Percentiles rank a stretch among this genome's conserved stretches.
phyloP scores from a whole-genome alignment of 2,797 vertebrate genomes.

The Miichthys miiuy region DNA sequence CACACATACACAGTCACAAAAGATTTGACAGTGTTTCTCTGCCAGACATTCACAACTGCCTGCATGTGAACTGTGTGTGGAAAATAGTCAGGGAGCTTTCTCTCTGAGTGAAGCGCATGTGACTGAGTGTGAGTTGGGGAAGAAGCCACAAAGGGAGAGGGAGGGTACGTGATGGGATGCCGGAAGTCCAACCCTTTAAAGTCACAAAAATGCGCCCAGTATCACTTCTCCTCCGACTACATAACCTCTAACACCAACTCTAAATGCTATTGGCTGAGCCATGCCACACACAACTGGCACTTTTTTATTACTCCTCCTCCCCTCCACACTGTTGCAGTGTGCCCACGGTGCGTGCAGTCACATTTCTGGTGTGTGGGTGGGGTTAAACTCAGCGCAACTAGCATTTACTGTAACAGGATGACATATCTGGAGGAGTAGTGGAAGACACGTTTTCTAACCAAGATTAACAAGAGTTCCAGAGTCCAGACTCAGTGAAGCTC shows the following conservation, averaged over 20 bases:
- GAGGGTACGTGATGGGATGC: conserved; percentile 52
- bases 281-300: conserved; percentile 55
- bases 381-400: conserved; percentile 70
- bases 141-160: conserved; percentile 65
- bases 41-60: conserved; percentile 78
- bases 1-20: conserved; percentile 51
- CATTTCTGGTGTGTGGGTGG: conserved; percentile 77
- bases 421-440: conserved; percentile 69
- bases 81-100: conserved; percentile 75
- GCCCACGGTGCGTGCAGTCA: conserved; percentile 70
- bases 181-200: conserved; percentile 81
- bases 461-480: conserved; percentile 38
- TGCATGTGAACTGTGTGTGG: conserved; percentile 81
- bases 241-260: conserved; percentile 69
- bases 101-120: conserved; percentile 78
- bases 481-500: conserved; percentile 22
- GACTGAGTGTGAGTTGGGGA: conserved; percentile 75
- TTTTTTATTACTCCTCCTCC: background rate
- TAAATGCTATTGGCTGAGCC: conserved; percentile 69
- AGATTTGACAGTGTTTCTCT: conserved; percentile 78
- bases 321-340: conserved; percentile 41
- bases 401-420: conserved; percentile 77
- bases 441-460: conserved; percentile 54
- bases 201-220: conserved; percentile 68
- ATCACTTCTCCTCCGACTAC: conserved; percentile 69